Evolutionary conservation across 2,888 invertebrate genomes (phyloP).

Genomic region (Platycheirus rosarum): DNA sequence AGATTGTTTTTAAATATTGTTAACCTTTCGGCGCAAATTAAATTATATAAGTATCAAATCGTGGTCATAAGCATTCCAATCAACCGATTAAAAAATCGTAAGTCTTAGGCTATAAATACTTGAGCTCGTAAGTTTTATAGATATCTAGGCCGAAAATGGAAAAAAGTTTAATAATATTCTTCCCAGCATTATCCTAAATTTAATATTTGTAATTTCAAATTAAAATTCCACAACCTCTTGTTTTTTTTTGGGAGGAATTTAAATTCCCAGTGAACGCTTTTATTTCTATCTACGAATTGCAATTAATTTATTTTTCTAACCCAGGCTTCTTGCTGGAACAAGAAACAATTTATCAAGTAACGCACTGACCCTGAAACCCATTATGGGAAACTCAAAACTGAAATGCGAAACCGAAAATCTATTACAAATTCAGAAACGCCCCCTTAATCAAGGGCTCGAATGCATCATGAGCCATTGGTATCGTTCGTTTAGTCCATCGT

Average conservation of each 20-base stretch:
- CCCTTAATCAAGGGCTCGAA: conserved; percentile 71
- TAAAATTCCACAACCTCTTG: no score
- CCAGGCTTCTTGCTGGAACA: background rate
- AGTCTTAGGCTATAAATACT: no score
- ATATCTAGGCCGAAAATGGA: no score
- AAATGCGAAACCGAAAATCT: conserved; percentile 71
- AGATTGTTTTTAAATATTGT: no score
- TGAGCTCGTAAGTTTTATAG: no score
- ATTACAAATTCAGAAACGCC: conserved; percentile 73
- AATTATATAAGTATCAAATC: no score
- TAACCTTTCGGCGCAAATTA: no score
- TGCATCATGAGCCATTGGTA: conserved; percentile 44
- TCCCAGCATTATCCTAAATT: no score
- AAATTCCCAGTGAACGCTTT: background rate
- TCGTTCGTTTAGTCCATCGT: background rate
- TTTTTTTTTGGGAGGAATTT: background rate
- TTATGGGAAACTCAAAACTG: conserved; percentile 23
- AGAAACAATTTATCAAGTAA: conserved; percentile 70
- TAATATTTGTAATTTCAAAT: no score
- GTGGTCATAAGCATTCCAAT: no score
- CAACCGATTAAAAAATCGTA: no score
- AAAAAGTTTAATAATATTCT: no score
- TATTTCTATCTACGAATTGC: conserved; percentile 35
- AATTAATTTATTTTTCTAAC: conserved; percentile 43
- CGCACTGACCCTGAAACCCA: conserved; percentile 65